Evolutionary conservation across 2,888 invertebrate species (phyloP), one percentile per base, ranked within the genome.

Genomic region (Caenorhabditis japonica): DNA sequence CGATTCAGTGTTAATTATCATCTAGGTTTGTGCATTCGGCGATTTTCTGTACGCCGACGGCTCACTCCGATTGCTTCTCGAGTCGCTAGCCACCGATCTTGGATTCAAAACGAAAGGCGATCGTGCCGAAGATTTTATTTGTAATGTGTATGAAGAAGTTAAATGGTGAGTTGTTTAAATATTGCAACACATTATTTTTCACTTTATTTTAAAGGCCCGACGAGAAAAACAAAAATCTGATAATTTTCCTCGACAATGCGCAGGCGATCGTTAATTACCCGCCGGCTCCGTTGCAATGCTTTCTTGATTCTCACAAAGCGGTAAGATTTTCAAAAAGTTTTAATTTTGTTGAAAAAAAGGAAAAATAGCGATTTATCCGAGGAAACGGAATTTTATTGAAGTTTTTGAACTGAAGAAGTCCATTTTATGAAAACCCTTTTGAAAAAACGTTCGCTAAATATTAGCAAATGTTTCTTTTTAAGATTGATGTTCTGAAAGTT

Each of bases 21-120:
- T 68, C 3, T 15, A 62, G 70, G 43, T 58, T 5, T 47, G 38
- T 30, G 60, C 56, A 7, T 27, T 15, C 19, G 61, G 58, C 1
- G 74, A 74, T 44, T 62, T 74, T 15, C 49, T 74, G 4, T 74
- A 74, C 23, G 74, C 68, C 2, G 74, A 74, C 27, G 74, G 74
- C 1, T 69, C 62, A 1, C 38, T 74, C 13, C 61, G 56, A 23
- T 21, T 69, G 4, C 43, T 74, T 0, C 55, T 74, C 10, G 61
- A 62, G 33, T 58, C 68, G 1, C 30, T 74, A 23, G 68, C 69
- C 0, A 44, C 34, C 3, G 58, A 56, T 13, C 43, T 73, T 13
- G 56, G 52, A 13, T 43, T 73, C 41, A 73, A 68, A 41, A 52
- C 52, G 3, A 66, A 47, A 49, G 60, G 66, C 12, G 60, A 66